Base-by-base conservation (phyloP, 1,140 invertebrate species). In the Drosophila ambigua region DNA sequence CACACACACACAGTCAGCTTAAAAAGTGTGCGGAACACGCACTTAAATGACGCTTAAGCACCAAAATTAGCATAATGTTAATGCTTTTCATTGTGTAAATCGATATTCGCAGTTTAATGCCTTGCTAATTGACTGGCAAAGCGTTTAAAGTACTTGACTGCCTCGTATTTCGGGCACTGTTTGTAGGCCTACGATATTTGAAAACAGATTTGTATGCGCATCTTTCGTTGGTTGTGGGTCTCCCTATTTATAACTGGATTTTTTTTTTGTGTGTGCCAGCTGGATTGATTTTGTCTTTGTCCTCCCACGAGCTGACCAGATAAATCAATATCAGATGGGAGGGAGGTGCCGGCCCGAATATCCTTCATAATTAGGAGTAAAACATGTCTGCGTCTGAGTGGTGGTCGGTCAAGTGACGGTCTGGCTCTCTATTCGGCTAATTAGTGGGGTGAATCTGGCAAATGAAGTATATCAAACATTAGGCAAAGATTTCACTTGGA, bases 61-160 rank as follows among this genome's bases (percentile, higher is more conserved):
- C 24, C 49, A 15, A 72, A 61, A 65, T 58, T 57, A 61, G 61
- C 76, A 72, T 58, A 46, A 45, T 51, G 41, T 23, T 68, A 55
- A 54, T 50, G 49, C 53, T 60, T 24, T 31, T 13, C 4, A 51
- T 54, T 63, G 35, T 60, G 60, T 64, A 72, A 85, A 81, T 85
- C 81, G 69, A 85, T 87, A 87, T 63, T 51, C 48, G 59, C 58
- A 50, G 73, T 55, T 68, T 65, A 78, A 68, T 85, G 26, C 61
- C 59, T 53, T 48, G 62, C 65, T 81, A 85, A 87, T 85, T 85
- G 69, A 68, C 61, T 46, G 44, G 69, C 20, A 7, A 35, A 20
- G 54, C 69, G 61, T 64, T 85, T 78, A 75, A 85, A 87, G 78
- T 64, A 62, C 66, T 63, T 71, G 65, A 78, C 75, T 85, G 0